Evolutionary conservation across 2,113 vertebrate genomes (phyloP).

Genomic region (Oncorhynchus gorbuscha): DNA sequence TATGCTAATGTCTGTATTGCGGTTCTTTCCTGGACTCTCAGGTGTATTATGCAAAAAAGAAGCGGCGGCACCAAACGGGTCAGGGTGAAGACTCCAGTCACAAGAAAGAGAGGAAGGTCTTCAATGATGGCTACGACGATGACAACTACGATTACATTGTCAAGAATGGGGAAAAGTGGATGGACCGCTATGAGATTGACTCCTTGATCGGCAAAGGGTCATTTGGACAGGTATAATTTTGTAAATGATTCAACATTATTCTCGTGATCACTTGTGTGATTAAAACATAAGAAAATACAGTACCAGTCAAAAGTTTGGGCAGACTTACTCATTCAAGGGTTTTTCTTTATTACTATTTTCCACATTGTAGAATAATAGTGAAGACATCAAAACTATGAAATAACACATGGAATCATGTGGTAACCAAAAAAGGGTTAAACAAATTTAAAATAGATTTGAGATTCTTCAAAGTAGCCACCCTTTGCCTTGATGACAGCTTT

Average conservation of each 20-base stretch:
- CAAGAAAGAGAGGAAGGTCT: conserved; percentile 98
- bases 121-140: conserved; percentile 97
- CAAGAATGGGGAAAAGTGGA: conserved; percentile 99
- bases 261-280: background rate
- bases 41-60: conserved; percentile 99
- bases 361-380: no score
- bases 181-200: conserved; percentile 99
- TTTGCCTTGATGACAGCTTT: no score
- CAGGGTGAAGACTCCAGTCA: conserved; percentile 98
- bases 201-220: conserved; percentile 99
- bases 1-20: background rate
- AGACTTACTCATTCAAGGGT: no score
- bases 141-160: conserved; percentile 99
- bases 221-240: conserved; percentile 87
- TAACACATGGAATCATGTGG: no score
- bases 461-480: no score
- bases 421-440: no score
- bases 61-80: conserved; percentile 96
- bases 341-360: no score
- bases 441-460: no score
- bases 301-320: no score
- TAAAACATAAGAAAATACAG: no score
- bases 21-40: conserved; percentile 56
- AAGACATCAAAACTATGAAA: no score
- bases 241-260: background rate